These are phyloP conservation scores for Nomia melanderi DNA, from an alignment of 1,140 invertebrate species.

Conservation along the genomic window DNA sequence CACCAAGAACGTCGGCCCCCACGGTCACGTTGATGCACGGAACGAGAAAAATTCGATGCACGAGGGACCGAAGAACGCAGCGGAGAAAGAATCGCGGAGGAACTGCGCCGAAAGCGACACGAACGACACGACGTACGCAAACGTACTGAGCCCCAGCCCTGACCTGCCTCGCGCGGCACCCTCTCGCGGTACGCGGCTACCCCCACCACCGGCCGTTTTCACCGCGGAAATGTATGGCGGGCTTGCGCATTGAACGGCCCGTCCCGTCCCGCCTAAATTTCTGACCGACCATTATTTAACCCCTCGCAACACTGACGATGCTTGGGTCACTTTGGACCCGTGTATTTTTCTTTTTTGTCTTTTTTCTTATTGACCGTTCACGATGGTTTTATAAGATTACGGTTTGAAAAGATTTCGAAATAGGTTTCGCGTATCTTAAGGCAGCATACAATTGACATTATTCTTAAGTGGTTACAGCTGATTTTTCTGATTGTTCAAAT, in stretches of 20 bases:
- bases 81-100: constrained; percentile 19
- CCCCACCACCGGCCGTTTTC: constrained; percentile 31
- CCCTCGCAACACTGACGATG: too few relatives aligned
- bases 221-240: constrained; percentile 19
- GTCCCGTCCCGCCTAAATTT: constrained; percentile 52
- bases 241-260: constrained; percentile 12
- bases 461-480: too few relatives aligned
- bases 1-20: background rate
- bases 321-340: too few relatives aligned
- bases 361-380: too few relatives aligned
- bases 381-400: too few relatives aligned
- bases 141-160: constrained; percentile 70
- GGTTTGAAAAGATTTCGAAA: too few relatives aligned
- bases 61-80: constrained; percentile 18
- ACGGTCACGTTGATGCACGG: background rate
- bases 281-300: constrained; percentile 1
- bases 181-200: constrained; percentile 53
- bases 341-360: too few relatives aligned
- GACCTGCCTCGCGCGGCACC: constrained; percentile 70
- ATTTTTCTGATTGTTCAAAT: too few relatives aligned
- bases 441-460: too few relatives aligned
- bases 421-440: too few relatives aligned
- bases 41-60: constrained; percentile 14
- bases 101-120: background rate
- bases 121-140: constrained; percentile 45